Conservation (phyloP, 2,888 invertebrate genomes). For the Loripinus fragilis region DNA sequence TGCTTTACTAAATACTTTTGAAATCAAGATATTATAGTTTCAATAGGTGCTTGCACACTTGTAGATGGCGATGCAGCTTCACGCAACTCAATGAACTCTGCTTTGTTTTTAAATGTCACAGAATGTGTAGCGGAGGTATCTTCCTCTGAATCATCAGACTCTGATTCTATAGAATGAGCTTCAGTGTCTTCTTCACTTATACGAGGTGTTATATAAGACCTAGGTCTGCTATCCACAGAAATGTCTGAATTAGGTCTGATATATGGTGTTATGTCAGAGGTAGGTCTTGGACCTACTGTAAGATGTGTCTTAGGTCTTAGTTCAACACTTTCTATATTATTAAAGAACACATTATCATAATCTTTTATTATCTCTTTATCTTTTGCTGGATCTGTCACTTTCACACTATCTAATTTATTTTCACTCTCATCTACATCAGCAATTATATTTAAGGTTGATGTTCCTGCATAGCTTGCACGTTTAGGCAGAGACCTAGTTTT, state of each 20-base stretch:
- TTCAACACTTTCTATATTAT: conserved; percentile 8
- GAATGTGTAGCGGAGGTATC: conserved; percentile 37
- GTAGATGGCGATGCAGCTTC: conserved; percentile 35
- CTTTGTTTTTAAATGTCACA: conserved; percentile 53
- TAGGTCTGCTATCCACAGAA: conserved; percentile 30
- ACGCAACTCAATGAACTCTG: conserved; percentile 47
- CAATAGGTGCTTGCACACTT: conserved; percentile 53
- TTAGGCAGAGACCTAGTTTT: conserved; percentile 53
- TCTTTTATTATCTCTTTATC: conserved; percentile 13
- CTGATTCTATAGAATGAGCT: conserved; percentile 57
- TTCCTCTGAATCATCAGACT: conserved; percentile 48
- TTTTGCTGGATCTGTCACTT: background rate
- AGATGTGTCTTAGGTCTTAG: background rate
- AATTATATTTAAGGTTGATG: conserved; percentile 50
- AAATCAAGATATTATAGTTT: conserved; percentile 25
- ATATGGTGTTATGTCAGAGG: conserved; percentile 5
- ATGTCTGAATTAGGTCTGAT: conserved; percentile 2
- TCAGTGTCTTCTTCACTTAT: conserved; percentile 57
- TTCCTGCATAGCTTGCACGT: conserved; percentile 51
- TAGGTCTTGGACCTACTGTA: conserved; percentile 7
- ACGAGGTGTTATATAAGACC: conserved; percentile 35
- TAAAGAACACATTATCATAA: conserved; percentile 30
- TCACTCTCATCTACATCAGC: conserved; percentile 52
- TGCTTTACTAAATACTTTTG: no score
- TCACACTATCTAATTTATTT: background rate